Percentiles rank a stretch among this genome's conserved stretches.
Conservation (phyloP, 2,797 vertebrate species). For the Squalus acanthias region DNA sequence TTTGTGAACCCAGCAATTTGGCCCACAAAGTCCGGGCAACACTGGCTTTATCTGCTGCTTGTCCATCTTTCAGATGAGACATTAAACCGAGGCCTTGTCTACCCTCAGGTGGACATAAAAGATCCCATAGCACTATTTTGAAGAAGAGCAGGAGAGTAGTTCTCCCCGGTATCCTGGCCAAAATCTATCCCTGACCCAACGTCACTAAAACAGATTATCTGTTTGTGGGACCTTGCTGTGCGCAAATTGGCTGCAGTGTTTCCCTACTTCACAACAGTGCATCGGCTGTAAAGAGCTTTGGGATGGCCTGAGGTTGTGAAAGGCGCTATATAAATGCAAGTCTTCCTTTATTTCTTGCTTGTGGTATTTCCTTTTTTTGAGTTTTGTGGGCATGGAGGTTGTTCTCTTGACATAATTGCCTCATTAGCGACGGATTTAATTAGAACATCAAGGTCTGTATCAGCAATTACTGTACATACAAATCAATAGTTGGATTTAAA, state of each 20-base stretch:
- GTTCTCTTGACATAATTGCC: background rate
- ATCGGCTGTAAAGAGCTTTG: background rate
- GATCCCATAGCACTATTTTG: background rate
- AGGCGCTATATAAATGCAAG: background rate
- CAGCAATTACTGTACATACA: background rate
- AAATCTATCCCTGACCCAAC: background rate
- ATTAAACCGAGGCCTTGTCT: background rate
- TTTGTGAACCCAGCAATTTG: background rate
- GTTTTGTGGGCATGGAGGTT: background rate
- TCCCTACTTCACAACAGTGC: no score
- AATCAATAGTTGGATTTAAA: background rate
- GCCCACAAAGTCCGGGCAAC: background rate
- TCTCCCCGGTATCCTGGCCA: background rate
- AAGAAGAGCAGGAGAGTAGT: background rate
- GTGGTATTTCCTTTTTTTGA: background rate
- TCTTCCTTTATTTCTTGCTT: background rate
- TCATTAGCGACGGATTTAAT: background rate
- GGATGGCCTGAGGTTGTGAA: background rate
- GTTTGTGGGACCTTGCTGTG: background rate
- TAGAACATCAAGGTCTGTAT: background rate
- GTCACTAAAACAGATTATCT: background rate
- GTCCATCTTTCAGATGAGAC: background rate
- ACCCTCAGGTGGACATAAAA: background rate
- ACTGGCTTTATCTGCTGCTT: background rate
- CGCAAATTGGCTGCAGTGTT: background rate